phyloP scores from a whole-genome alignment of 2,888 invertebrate genomes.

The Harpalus rubripes region DNA sequence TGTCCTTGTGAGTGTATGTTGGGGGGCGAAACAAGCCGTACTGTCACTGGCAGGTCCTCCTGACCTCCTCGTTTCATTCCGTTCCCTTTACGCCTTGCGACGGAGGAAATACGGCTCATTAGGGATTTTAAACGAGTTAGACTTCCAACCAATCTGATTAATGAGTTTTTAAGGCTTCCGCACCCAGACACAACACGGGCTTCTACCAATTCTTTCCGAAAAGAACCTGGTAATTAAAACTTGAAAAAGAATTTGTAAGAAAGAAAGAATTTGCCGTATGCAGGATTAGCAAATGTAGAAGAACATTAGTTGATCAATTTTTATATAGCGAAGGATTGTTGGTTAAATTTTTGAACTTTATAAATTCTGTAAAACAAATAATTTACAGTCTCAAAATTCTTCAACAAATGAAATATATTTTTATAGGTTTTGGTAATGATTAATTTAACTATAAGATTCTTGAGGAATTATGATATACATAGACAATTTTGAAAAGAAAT shows the following conservation, averaged over 20 bases:
- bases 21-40: constrained; percentile 19
- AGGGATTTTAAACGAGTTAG: constrained; percentile 63
- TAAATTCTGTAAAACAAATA: too few relatives aligned
- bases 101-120: constrained; percentile 62
- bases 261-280: background rate
- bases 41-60: constrained; percentile 53
- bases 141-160: constrained; percentile 60
- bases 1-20: constrained; percentile 33
- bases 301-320: too few relatives aligned
- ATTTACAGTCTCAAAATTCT: too few relatives aligned
- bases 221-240: background rate
- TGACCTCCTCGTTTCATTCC: background rate
- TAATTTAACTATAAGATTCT: too few relatives aligned
- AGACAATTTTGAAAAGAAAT: too few relatives aligned
- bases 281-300: too few relatives aligned
- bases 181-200: constrained; percentile 8
- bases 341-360: too few relatives aligned
- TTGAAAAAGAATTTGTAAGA: constrained; percentile 12
- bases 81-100: background rate
- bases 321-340: too few relatives aligned
- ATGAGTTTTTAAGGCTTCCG: constrained; percentile 64
- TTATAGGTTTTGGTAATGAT: too few relatives aligned
- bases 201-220: background rate
- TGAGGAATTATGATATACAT: too few relatives aligned
- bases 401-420: too few relatives aligned